phyloP scores from a whole-genome alignment of 2,797 vertebrate genomes.

The Mastacembelus armatus region DNA sequence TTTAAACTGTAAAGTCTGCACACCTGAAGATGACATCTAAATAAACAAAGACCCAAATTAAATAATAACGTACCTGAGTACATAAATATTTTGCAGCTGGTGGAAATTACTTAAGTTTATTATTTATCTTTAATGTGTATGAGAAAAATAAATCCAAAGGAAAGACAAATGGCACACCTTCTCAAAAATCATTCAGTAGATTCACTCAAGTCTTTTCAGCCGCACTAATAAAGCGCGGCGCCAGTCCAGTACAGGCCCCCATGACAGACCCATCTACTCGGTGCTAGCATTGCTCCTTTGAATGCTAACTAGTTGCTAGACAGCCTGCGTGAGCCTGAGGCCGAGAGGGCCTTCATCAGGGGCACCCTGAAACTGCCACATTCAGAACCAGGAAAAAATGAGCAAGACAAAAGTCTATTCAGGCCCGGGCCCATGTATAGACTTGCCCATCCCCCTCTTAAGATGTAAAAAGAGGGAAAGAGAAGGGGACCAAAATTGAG shows the following conservation, averaged over 20 bases:
- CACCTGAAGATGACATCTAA: background rate
- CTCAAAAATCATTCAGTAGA: slow-evolving; percentile 25
- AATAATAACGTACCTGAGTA: background rate
- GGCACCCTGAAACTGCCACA: slow-evolving; percentile 92
- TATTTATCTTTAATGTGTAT: slow-evolving; percentile 9
- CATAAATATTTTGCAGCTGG: slow-evolving; percentile 3
- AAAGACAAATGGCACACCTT: background rate
- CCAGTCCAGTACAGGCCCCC: slow-evolving; percentile 32
- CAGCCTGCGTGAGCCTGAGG: slow-evolving; percentile 80
- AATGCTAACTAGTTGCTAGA: slow-evolving; percentile 92
- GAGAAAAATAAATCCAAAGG: background rate
- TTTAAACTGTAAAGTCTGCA: background rate
- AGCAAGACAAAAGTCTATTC: slow-evolving; percentile 96
- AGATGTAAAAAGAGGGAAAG: slow-evolving; percentile 77
- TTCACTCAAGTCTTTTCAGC: slow-evolving; percentile 28
- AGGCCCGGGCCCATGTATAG: slow-evolving; percentile 86
- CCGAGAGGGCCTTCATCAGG: slow-evolving; percentile 86
- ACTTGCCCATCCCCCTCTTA: slow-evolving; percentile 87
- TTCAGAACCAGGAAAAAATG: slow-evolving; percentile 91
- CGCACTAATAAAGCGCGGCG: slow-evolving; percentile 24
- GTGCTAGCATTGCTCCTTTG: slow-evolving; percentile 85
- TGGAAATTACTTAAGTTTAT: background rate
- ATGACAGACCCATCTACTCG: slow-evolving; percentile 79
- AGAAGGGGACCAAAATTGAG: slow-evolving; percentile 63
- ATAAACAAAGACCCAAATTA: background rate